Evolutionary conservation across 2,113 vertebrate species (phyloP), one percentile per base, ranked within the genome.

Genomic region (Zosterops pallidus): DNA sequence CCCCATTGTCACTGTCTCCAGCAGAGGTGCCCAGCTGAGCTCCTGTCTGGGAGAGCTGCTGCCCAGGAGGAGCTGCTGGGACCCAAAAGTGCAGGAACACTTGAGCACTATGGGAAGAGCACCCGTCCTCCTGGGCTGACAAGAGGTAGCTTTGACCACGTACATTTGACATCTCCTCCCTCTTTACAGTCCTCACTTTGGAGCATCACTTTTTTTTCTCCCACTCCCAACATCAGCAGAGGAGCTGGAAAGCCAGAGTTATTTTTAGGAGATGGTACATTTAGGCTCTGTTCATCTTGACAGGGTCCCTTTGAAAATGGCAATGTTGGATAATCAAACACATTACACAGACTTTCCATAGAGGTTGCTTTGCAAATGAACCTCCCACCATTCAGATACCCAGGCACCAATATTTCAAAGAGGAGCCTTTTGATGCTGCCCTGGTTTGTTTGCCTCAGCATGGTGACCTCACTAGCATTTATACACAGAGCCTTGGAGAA

Each of bases 211-310:
- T 46, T 33, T 79, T 29, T 33, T 53, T 33, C 72, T 90, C 35
- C 35, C 37, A 37, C 20, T 74, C 72, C 57, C 57, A 81, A 5
- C 55, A 76, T 67, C 70, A 83, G 57, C 78, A 83, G 67, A 92
- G 83, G 91, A 92, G 57, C n/a, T 82, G 84, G 52, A 65, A 89
- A 95, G 75, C 20, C 86, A 56, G 46, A 44, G 69, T 74, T 94
- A 94, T 93, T 93, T 97, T 94, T 92, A 94, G 69, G 74, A 79
- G 82, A 89, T n/a, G 63, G 86, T 91, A 72, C 64, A 86, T 88
- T 60, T 75, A 84, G 74, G 71, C 50, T 46, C 67, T 85, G 82
- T 92, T 95, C 86, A 77, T 90, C 74, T 95, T 93, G 76, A 91
- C 86, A 91, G 63, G 55, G 55, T 94, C 64, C 42, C 65, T 94